These are phyloP conservation scores for Ichneumoninae sp. DNA, from an alignment of 2,888 invertebrate genomes.

Conservation along the genomic window DNA sequence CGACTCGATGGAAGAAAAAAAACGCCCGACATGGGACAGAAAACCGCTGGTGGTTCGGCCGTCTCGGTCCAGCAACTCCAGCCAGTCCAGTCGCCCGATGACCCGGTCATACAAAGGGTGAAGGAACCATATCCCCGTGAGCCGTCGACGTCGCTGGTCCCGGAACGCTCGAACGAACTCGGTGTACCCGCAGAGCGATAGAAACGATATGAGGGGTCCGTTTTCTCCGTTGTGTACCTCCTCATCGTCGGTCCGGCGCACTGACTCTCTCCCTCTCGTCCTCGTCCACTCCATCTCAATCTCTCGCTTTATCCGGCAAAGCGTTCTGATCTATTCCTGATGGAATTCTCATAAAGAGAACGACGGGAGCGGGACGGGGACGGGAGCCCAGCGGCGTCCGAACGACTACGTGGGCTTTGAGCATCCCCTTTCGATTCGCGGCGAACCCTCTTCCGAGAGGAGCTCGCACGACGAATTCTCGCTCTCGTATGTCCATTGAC, in stretches of 20 bases:
- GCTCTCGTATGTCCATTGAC: conserved; percentile 1
- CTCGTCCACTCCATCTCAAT: conserved; percentile 16
- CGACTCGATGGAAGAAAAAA: conserved; percentile 19
- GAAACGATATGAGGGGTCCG: conserved; percentile 60
- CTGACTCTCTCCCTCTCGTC: conserved; percentile 3
- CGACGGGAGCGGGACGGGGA: conserved; percentile 21
- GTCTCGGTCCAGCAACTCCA: conserved; percentile 42
- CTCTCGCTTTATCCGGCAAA: conserved; percentile 47
- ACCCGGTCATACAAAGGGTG: conserved; percentile 59
- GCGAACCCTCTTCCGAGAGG: conserved; percentile 1
- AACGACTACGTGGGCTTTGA: conserved; percentile 45
- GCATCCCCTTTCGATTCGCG: conserved; percentile 34
- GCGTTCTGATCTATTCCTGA: conserved; percentile 78
- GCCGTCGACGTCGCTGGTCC: conserved; percentile 58
- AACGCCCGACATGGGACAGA: neutral
- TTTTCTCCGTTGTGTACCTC: conserved; percentile 17
- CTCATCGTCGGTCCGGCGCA: conserved; percentile 20
- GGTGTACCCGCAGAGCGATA: conserved; percentile 45
- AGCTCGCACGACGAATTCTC: conserved; percentile 4
- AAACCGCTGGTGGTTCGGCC: conserved; percentile 44
- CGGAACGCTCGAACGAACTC: conserved; percentile 59
- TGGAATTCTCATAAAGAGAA: conserved; percentile 77
- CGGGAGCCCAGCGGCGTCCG: conserved; percentile 34
- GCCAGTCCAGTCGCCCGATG: conserved; percentile 62
- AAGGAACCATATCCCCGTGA: conserved; percentile 56